Conservation (phyloP, 2,888 invertebrate species). For the Eulithis prunata region DNA sequence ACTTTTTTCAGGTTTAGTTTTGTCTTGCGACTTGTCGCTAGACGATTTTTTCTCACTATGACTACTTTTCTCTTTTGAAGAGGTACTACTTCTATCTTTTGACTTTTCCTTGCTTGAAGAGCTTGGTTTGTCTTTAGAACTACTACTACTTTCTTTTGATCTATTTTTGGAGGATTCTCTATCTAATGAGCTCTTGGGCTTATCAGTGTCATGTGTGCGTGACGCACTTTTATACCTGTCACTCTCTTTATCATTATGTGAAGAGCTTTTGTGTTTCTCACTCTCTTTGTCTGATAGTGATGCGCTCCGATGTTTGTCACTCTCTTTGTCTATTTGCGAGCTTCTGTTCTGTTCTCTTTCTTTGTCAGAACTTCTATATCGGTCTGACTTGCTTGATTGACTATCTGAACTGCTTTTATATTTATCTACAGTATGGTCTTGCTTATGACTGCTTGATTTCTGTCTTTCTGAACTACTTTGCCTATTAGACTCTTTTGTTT, state of each 20-base stretch:
- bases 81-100: conserved; percentile 67
- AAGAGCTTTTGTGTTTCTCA: conserved; percentile 34
- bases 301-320: conserved; percentile 29
- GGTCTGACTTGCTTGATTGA: conserved; percentile 40
- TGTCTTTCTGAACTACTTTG: conserved; percentile 53
- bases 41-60: conserved; percentile 67
- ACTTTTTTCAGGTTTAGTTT: conserved; percentile 57
- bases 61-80: conserved; percentile 71
- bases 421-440: conserved; percentile 56
- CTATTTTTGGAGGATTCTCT: conserved; percentile 58
- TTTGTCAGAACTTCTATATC: conserved; percentile 50
- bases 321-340: conserved; percentile 41
- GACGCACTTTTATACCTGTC: conserved; percentile 46
- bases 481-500: conserved; percentile 50
- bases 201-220: conserved; percentile 47
- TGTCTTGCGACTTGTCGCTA: conserved; percentile 63
- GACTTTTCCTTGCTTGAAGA: conserved; percentile 70
- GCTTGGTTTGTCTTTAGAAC: conserved; percentile 70
- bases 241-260: conserved; percentile 47
- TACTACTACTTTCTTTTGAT: conserved; percentile 62
- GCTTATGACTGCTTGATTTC: conserved; percentile 52
- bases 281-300: conserved; percentile 39
- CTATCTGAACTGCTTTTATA: conserved; percentile 51
- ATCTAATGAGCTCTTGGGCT: conserved; percentile 53
- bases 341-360: conserved; percentile 31